Conservation (phyloP, 2,113 vertebrate genomes). For the Stigmatopora argus region DNA sequence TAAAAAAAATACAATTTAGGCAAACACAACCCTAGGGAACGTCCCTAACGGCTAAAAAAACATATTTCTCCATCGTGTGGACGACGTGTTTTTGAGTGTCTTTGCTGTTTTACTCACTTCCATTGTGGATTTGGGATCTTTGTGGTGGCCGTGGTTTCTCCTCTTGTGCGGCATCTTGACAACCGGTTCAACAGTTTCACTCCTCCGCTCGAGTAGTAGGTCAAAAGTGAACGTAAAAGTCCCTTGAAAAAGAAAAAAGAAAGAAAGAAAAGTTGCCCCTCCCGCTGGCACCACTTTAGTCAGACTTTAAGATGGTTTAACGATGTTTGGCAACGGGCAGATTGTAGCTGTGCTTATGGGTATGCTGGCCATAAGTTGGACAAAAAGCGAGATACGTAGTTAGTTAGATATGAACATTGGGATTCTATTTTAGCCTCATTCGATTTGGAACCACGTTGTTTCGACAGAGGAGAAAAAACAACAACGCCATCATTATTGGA, state of each 20-base stretch:
- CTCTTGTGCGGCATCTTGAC: constrained; percentile 65
- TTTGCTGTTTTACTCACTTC: constrained; percentile 40
- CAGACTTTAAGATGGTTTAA: constrained; percentile 11
- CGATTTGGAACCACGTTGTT: neutral
- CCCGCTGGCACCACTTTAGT: constrained; percentile 26
- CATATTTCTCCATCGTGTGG: no score
- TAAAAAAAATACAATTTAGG: no score
- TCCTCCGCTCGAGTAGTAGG: neutral
- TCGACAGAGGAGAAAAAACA: neutral
- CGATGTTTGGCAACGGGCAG: neutral
- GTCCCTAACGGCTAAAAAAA: neutral
- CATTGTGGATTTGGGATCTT: constrained; percentile 28
- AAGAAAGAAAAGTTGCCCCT: constrained; percentile 33
- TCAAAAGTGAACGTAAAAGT: constrained; percentile 1
- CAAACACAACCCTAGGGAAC: neutral
- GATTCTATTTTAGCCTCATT: neutral
- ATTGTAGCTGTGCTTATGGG: neutral
- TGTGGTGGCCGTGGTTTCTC: constrained; percentile 52
- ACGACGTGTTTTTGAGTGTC: neutral
- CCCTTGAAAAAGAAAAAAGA: constrained; percentile 9
- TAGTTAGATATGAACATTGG: neutral
- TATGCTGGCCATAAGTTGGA: neutral
- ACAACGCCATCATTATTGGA: neutral
- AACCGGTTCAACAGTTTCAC: neutral
- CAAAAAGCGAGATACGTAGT: no score